phyloP scores from a whole-genome alignment of 2,888 invertebrate genomes.

The Crossocerus cetratus region DNA sequence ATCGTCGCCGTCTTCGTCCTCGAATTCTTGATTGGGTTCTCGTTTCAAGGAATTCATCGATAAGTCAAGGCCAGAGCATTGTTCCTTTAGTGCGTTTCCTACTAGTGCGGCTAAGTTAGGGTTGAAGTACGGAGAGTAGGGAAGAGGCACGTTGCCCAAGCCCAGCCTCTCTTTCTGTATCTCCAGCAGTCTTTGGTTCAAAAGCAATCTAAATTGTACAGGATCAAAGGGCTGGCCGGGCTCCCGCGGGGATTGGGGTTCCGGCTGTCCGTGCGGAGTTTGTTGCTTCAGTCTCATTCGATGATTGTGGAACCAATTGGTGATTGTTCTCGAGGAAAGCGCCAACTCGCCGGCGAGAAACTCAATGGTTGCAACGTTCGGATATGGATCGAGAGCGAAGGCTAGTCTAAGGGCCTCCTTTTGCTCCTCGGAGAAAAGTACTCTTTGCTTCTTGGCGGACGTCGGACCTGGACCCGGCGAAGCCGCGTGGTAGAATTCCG shows the following conservation, averaged over 20 bases:
- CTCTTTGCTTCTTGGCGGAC: constrained; percentile 95
- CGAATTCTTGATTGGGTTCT: constrained; percentile 87
- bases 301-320: constrained; percentile 99
- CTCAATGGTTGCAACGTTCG: constrained; percentile 97
- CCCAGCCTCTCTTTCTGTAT: constrained; percentile 92
- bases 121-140: constrained; percentile 88
- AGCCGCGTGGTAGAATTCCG: constrained; percentile 91
- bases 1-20: constrained; percentile 83
- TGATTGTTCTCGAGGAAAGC: constrained; percentile 96
- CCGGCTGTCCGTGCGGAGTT: constrained; percentile 86
- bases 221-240: constrained; percentile 92
- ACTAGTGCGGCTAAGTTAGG: constrained; percentile 88
- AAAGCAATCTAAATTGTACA: constrained; percentile 91
- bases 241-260: constrained; percentile 86
- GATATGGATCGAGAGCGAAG: constrained; percentile 97
- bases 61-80: constrained; percentile 91
- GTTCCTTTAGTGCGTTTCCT: constrained; percentile 85
- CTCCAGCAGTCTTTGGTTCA: constrained; percentile 93
- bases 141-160: constrained; percentile 86
- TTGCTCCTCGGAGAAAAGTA: constrained; percentile 98
- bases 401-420: constrained; percentile 96
- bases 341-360: constrained; percentile 94
- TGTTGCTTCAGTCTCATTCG: constrained; percentile 98
- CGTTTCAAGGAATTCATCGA: constrained; percentile 89
- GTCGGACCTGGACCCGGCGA: constrained; percentile 87